Evolutionary conservation across 1,140 invertebrate genomes (phyloP).

Genomic region (Glomeris maerens): DNA sequence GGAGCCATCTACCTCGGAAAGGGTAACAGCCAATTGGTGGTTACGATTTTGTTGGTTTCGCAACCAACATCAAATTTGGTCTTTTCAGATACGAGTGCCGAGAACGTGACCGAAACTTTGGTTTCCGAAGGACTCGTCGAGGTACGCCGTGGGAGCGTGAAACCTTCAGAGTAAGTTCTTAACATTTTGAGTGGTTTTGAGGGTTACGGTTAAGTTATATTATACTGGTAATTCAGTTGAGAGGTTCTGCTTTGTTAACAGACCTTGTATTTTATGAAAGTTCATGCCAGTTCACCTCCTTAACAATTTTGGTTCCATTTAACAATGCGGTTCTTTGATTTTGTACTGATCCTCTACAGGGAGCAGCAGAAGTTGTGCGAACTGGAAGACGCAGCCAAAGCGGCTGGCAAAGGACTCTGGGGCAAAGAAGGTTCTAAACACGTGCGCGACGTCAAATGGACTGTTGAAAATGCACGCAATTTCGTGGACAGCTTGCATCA

Average conservation of each 20-base stretch:
- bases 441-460: conserved; percentile 74
- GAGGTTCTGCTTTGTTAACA: no score
- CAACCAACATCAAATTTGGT: conserved; percentile 8
- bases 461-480: conserved; percentile 60
- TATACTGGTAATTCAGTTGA: conserved; percentile 3
- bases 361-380: conserved; percentile 44
- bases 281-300: no score
- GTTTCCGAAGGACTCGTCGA: conserved; percentile 74
- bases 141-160: conserved; percentile 59
- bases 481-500: conserved; percentile 65
- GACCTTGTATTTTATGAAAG: no score
- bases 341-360: conserved; percentile 6
- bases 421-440: conserved; percentile 38
- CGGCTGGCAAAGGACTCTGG: conserved; percentile 75
- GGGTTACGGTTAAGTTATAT: no score
- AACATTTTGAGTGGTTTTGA: conserved; percentile 15
- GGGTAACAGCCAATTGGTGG: no score
- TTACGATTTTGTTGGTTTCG: no score
- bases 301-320: no score
- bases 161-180: conserved; percentile 40
- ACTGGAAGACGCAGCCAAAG: conserved; percentile 79
- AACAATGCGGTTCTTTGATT: conserved; percentile 7
- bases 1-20: no score
- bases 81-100: conserved; percentile 46
- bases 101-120: conserved; percentile 75